A percentile compares a stretch with the other conserved stretches of the same genome.
Conservation (phyloP, 2,113 vertebrate genomes). For the Heliornis fulica region DNA sequence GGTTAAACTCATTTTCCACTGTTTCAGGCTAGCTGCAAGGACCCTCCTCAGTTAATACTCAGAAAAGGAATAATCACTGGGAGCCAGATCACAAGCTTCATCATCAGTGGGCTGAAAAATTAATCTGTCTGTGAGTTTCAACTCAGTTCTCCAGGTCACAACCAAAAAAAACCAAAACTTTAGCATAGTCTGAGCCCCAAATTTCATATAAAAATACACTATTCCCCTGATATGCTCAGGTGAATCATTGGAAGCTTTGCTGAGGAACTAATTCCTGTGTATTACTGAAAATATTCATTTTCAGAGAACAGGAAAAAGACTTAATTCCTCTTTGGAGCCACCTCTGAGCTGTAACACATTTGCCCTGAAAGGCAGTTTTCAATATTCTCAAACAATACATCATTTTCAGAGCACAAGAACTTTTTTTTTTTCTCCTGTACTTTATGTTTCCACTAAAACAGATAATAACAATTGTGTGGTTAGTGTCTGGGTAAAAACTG, state of each 20-base stretch:
- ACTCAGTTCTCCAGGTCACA: not conserved
- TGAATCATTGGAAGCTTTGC: not conserved
- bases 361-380: not conserved
- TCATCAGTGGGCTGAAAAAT: not conserved
- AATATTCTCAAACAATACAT: not conserved
- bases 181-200: not conserved
- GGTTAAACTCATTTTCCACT: not conserved
- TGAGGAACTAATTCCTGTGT: not conserved
- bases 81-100: not conserved
- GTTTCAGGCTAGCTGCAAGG: not conserved
- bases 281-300: not conserved
- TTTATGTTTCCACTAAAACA: not conserved
- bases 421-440: not conserved
- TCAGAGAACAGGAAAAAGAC: not conserved
- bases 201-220: not conserved
- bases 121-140: not conserved
- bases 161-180: not conserved
- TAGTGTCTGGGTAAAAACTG: not conserved
- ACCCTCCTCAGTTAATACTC: not conserved
- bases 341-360: not conserved
- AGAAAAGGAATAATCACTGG: not conserved
- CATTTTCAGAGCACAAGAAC: not conserved
- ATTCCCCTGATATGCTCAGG: not conserved
- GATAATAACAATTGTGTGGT: fast-evolving
- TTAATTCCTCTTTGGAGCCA: not conserved